A percentile compares a stretch with the other conserved stretches of the same genome.
phyloP scores from a whole-genome alignment of 2,113 vertebrate genomes.

The Daboia siamensis region DNA sequence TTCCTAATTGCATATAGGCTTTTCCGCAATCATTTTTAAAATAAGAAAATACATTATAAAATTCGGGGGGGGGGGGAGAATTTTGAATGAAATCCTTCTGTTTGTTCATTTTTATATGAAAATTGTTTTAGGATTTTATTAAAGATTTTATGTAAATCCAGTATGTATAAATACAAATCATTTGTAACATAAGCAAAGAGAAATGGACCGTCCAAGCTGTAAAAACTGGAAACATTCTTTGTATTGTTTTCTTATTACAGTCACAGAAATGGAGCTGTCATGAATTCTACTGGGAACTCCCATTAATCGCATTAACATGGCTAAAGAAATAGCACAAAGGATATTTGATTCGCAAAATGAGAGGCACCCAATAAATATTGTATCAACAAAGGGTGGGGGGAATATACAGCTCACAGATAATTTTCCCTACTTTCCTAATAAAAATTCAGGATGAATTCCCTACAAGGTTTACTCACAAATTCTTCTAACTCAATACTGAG shows the following conservation, averaged over 20 bases:
- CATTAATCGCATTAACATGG: background rate
- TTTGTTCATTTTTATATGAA: background rate
- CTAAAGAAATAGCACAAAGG: background rate
- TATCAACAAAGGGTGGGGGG: background rate
- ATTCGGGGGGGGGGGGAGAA: background rate
- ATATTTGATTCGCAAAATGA: background rate
- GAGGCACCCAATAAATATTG: background rate
- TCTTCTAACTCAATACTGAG: accelerated
- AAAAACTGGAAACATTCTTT: background rate
- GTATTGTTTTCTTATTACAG: background rate
- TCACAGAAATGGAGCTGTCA: background rate
- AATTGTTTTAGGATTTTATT: background rate
- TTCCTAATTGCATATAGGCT: background rate
- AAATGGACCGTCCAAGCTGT: background rate
- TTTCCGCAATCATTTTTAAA: background rate
- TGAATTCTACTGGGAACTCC: background rate
- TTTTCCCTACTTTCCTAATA: background rate
- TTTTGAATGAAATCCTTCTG: background rate
- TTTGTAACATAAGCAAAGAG: background rate
- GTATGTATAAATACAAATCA: accelerated
- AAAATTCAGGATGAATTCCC: accelerated
- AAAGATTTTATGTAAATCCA: background rate
- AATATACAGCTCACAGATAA: background rate
- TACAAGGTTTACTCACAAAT: background rate
- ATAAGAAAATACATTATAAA: background rate